A percentile compares a stretch with the other conserved stretches of the same genome.
phyloP scores from a whole-genome alignment of 2,113 vertebrate genomes.

The Pelusios castaneus region DNA sequence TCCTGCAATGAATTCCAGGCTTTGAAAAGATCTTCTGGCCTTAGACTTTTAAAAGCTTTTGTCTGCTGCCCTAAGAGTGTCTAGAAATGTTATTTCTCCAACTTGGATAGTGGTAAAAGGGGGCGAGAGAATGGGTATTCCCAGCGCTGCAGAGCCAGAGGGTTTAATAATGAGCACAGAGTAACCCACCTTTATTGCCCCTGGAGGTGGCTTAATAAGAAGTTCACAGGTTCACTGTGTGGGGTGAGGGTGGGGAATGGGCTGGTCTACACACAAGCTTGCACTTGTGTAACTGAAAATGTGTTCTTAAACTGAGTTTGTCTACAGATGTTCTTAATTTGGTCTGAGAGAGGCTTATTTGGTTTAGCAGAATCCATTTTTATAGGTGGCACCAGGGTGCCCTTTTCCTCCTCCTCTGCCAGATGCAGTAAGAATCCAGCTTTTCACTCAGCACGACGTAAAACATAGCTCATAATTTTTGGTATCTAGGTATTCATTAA shows the following conservation, averaged over 20 bases:
- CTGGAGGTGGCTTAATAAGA: constrained; percentile 22
- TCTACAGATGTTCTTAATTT: neutral
- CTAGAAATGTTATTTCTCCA: constrained; percentile 59
- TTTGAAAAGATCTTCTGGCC: constrained; percentile 66
- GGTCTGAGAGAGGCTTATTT: neutral
- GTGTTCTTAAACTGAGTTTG: neutral
- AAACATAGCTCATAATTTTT: neutral
- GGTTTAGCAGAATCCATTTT: neutral
- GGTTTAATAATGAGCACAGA: neutral
- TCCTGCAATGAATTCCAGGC: constrained; percentile 54
- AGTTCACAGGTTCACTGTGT: neutral
- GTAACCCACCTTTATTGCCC: neutral
- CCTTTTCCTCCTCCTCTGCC: neutral
- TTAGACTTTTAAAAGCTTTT: constrained; percentile 64
- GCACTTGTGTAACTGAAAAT: neutral
- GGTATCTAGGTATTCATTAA: neutral
- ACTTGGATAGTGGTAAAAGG: constrained; percentile 8
- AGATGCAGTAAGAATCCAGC: neutral
- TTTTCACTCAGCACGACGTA: neutral
- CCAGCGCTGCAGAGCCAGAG: constrained; percentile 35
- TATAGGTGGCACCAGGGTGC: neutral
- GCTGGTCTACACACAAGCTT: neutral
- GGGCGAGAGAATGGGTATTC: constrained; percentile 53
- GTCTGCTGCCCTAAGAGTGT: constrained; percentile 54
- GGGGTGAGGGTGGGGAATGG: neutral